These are phyloP conservation scores for Phaetusa simplex DNA, from an alignment of 2,113 vertebrate species.

Conservation along the genomic window DNA sequence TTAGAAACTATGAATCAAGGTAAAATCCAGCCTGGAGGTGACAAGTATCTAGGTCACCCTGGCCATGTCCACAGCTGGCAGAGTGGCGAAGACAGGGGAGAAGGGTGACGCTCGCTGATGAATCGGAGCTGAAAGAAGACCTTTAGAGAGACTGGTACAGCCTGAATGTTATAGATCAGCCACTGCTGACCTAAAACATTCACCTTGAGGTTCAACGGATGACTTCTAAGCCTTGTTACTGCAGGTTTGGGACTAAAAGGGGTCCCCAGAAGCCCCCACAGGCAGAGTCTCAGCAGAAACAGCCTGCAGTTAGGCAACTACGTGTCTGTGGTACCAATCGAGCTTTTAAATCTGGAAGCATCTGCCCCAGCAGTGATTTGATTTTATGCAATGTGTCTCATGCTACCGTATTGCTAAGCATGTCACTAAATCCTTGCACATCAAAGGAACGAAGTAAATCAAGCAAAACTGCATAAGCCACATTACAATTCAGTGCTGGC, in stretches of 20 bases:
- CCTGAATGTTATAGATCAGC: neutral
- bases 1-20: constrained; percentile 5
- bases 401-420: constrained; percentile 13
- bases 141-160: neutral
- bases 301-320: neutral
- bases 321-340: constrained; percentile 3
- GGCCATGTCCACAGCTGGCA: constrained; percentile 26
- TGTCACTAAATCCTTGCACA: constrained; percentile 61
- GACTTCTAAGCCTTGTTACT: constrained; percentile 9
- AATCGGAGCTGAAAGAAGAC: constrained; percentile 30
- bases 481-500: constrained; percentile 24
- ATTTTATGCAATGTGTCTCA: constrained; percentile 59
- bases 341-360: constrained; percentile 55
- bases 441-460: constrained; percentile 63
- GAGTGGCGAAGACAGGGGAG: neutral
- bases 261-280: neutral
- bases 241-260: neutral
- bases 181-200: constrained; percentile 8
- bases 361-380: constrained; percentile 52
- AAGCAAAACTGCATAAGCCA: constrained; percentile 53
- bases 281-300: neutral
- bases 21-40: constrained; percentile 33
- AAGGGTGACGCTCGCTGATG: neutral
- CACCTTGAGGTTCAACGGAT: constrained; percentile 23
- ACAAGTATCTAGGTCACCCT: constrained; percentile 21